A percentile compares a stretch with the other conserved stretches of the same genome.
Evolutionary conservation across 2,888 invertebrate genomes (phyloP).

Genomic region (Anthoptus insignis): DNA sequence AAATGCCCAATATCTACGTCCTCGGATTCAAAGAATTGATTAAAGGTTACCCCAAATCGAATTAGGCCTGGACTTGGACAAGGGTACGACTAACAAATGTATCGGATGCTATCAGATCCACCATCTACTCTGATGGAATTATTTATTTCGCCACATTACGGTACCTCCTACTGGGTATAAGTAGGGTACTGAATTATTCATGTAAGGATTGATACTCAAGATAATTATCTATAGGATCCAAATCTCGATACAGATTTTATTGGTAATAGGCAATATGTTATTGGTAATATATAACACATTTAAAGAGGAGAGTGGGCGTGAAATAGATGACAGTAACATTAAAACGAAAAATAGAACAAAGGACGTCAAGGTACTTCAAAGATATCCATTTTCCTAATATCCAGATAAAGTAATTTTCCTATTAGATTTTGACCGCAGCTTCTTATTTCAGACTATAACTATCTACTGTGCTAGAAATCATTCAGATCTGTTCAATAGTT

Average conservation of each 20-base stretch:
- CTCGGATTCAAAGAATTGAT: slow-evolving; percentile 11
- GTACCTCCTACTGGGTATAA: slow-evolving; percentile 6
- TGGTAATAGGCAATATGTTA: too few species aligned
- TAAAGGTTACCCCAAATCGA: slow-evolving; percentile 22
- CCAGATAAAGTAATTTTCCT: too few species aligned
- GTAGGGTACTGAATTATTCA: slow-evolving; percentile 23
- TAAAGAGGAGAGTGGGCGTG: too few species aligned
- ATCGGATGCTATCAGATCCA: slow-evolving; percentile 20
- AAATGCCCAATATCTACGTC: background rate
- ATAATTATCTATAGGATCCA: background rate
- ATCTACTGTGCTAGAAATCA: too few species aligned
- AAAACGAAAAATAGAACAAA: too few species aligned
- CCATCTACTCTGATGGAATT: slow-evolving; percentile 24
- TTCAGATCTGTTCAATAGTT: too few species aligned
- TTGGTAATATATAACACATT: too few species aligned
- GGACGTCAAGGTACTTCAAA: too few species aligned
- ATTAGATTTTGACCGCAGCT: too few species aligned
- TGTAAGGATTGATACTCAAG: slow-evolving; percentile 8
- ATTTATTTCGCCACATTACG: slow-evolving; percentile 25
- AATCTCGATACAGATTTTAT: background rate
- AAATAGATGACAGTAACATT: too few species aligned
- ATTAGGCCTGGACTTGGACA: slow-evolving; percentile 30
- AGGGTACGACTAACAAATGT: slow-evolving; percentile 28
- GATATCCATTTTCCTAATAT: too few species aligned
- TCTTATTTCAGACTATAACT: too few species aligned